Conservation (phyloP, 2,797 vertebrate genomes). For the Paguma larvata region DNA sequence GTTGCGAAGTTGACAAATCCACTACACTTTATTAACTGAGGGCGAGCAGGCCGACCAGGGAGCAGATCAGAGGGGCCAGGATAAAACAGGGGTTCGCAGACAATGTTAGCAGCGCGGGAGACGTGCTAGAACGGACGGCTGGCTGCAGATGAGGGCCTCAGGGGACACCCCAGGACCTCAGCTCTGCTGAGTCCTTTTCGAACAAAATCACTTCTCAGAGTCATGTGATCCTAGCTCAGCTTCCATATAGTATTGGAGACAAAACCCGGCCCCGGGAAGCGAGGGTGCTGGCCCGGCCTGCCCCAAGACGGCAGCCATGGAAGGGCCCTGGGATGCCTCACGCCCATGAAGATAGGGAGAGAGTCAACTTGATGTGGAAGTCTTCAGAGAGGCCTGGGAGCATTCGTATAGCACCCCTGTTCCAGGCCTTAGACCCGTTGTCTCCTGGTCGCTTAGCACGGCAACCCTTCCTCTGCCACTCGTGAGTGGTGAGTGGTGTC, state of each 20-base stretch:
- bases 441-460: rapidly evolving
- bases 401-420: rapidly evolving
- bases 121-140: not conserved
- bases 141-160: not conserved
- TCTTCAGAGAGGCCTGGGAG: not conserved
- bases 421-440: rapidly evolving
- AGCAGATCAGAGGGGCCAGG: not conserved
- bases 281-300: not conserved
- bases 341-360: not conserved
- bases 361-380: not conserved
- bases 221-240: not conserved
- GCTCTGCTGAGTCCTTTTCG: not conserved
- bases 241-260: not conserved
- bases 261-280: not conserved
- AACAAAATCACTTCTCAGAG: not conserved
- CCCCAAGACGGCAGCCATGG: not conserved
- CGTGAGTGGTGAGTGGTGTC: not conserved
- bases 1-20: not conserved
- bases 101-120: not conserved
- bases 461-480: not conserved
- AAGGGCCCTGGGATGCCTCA: not conserved
- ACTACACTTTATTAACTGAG: not conserved
- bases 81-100: not conserved
- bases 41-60: not conserved
- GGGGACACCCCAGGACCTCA: not conserved